Conservation (phyloP, 2,113 vertebrate genomes). For the Mustela lutreola region DNA sequence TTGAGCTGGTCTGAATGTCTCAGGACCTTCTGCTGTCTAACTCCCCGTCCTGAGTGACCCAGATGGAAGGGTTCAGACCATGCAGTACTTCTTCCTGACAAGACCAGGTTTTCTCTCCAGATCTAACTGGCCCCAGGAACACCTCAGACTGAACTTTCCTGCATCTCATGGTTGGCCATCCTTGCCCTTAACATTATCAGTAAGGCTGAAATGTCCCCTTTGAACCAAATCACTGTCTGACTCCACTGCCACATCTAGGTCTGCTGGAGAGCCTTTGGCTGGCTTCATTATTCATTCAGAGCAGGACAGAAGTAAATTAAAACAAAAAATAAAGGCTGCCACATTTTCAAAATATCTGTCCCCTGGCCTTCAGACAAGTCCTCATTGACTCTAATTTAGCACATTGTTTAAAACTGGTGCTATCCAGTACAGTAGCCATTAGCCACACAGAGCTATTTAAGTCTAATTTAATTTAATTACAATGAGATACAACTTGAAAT, state of each 20-base stretch:
- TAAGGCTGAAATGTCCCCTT: neutral
- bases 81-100: neutral
- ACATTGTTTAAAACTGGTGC: neutral
- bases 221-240: neutral
- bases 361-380: neutral
- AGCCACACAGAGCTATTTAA: neutral
- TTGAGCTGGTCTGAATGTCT: neutral
- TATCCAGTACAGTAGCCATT: neutral
- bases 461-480: neutral
- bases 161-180: neutral
- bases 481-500: neutral
- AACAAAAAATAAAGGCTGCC: too few relatives aligned
- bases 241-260: accelerated
- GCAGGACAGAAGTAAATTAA: neutral
- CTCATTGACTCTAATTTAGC: neutral
- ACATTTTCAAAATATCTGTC: neutral
- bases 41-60: neutral
- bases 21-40: neutral
- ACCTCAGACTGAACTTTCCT: neutral
- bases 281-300: neutral
- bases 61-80: neutral
- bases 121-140: neutral
- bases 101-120: neutral
- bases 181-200: neutral
- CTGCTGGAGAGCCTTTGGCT: neutral